Evolutionary conservation across 2,888 invertebrate species (phyloP), one percentile per base, ranked within the genome.

Genomic region (Chymomyza amoena): DNA sequence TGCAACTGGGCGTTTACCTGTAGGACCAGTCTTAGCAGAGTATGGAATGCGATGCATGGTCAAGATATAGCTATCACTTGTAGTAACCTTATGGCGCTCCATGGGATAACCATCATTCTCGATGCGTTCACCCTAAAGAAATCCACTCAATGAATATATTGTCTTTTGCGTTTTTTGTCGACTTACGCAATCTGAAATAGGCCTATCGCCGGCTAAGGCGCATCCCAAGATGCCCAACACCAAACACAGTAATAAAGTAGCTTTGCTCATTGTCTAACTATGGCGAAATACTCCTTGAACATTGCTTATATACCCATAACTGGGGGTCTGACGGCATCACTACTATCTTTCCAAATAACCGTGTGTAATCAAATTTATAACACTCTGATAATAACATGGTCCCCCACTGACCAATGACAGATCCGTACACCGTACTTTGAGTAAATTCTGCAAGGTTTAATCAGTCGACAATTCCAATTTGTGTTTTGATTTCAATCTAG

Each of bases 61-160:
- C 61, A 98, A 92, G 61, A 97, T 93, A 89, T 96, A 98, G 10
- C 96, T 97, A 90, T 98, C 98, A 6, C 94, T 93, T 0, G 97
- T 97, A 61, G 93, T 91, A 0, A 96, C 93, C 0, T 92, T 92
- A 82, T 96, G 96, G 0, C 94, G 93, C 90, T 97, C 96, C 0
- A 95, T 93, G 0, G 93, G 92, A 89, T 96, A 97, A 25, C 89
- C 89, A 85, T 90, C 80, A 25, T 81, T 59, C 18, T 66, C 65
- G 15, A 90, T 89, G 18, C 89, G 89, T 36, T 85, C 85, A n/a
- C 81, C 83, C 89, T 90, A 16, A 7, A 51, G 25, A 36, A 6
- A 56, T n/a, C 3, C 6, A 5, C n/a, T 6, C 45, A 28, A 51
- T 13, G 16, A 32, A 28, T 7, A 66, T 45, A 3, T 32, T 9